These are phyloP conservation scores for Mandrillus leucophaeus DNA, from an alignment of 2,113 vertebrate genomes.

Conservation along the genomic window DNA sequence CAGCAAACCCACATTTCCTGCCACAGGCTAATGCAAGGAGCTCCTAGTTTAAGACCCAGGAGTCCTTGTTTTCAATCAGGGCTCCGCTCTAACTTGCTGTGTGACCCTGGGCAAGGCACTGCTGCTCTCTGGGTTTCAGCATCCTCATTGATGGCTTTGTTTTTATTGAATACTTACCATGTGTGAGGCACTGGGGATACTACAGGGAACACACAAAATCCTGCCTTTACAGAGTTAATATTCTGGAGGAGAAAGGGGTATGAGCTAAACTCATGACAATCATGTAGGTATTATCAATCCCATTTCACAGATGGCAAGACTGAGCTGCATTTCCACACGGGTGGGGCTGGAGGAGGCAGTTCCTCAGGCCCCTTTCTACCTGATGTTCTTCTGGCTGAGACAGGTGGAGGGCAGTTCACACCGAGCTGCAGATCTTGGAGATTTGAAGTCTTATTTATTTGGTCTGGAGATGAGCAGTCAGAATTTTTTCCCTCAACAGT, in stretches of 20 bases:
- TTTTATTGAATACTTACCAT: background rate
- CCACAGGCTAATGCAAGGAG: background rate
- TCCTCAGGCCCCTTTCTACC: background rate
- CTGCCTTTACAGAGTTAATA: background rate
- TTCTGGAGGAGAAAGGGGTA: background rate
- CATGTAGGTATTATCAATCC: rapidly evolving
- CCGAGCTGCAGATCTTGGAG: background rate
- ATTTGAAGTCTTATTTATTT: slow-evolving; percentile 20
- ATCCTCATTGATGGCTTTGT: background rate
- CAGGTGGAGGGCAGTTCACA: rapidly evolving
- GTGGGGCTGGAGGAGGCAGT: no score
- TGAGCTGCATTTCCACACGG: background rate
- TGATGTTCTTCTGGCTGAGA: rapidly evolving
- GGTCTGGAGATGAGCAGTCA: background rate
- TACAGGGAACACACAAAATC: background rate
- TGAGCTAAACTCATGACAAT: background rate
- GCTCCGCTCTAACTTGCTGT: background rate
- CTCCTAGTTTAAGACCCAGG: background rate
- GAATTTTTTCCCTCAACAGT: background rate
- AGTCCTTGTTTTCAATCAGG: background rate
- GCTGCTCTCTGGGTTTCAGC: background rate
- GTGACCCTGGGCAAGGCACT: background rate
- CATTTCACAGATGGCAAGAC: background rate
- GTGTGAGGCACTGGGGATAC: background rate
- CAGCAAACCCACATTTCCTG: background rate